Percentiles rank a stretch among this genome's conserved stretches.
phyloP scores from a whole-genome alignment of 2,888 invertebrate species.

The Cerceris ruficornis region DNA sequence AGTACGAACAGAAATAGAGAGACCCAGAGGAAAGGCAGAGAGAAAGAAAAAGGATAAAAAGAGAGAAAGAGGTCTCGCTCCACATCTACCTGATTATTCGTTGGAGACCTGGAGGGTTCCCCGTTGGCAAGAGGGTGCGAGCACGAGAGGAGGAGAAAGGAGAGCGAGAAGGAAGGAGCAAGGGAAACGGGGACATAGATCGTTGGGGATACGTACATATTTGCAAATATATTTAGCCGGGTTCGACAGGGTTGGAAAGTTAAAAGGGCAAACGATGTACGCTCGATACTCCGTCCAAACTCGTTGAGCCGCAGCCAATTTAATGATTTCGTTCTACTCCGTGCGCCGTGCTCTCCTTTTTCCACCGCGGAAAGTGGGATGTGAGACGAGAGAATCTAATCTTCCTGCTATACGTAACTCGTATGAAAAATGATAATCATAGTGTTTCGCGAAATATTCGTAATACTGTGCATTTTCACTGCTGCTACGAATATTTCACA shows the following conservation, averaged over 20 bases:
- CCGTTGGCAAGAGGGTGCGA: conserved; percentile 51
- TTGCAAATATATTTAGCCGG: conserved; percentile 79
- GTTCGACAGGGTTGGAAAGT: conserved; percentile 71
- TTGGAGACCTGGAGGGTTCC: conserved; percentile 61
- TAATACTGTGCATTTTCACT: not conserved
- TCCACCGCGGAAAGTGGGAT: conserved; percentile 15
- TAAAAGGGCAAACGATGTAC: conserved; percentile 76
- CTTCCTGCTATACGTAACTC: not conserved
- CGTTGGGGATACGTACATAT: conserved; percentile 73
- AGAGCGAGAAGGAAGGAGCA: conserved; percentile 16
- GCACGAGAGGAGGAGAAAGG: conserved; percentile 34
- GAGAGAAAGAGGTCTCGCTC: conserved; percentile 40
- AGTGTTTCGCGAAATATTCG: conserved; percentile 8
- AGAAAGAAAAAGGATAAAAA: conserved; percentile 5
- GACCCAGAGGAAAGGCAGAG: conserved; percentile 20
- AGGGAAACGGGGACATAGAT: conserved; percentile 51
- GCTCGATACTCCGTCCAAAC: conserved; percentile 68
- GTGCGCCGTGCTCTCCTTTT: conserved; percentile 12
- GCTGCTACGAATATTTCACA: not conserved
- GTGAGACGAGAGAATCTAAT: conserved; percentile 41
- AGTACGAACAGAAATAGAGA: conserved; percentile 31
- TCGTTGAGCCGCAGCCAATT: conserved; percentile 77
- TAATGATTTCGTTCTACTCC: conserved; percentile 72
- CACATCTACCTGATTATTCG: conserved; percentile 77
- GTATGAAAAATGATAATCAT: conserved; percentile 17